Evolutionary conservation across 1,140 invertebrate genomes (phyloP).

Genomic region (Macrosteles quadrilineatus): DNA sequence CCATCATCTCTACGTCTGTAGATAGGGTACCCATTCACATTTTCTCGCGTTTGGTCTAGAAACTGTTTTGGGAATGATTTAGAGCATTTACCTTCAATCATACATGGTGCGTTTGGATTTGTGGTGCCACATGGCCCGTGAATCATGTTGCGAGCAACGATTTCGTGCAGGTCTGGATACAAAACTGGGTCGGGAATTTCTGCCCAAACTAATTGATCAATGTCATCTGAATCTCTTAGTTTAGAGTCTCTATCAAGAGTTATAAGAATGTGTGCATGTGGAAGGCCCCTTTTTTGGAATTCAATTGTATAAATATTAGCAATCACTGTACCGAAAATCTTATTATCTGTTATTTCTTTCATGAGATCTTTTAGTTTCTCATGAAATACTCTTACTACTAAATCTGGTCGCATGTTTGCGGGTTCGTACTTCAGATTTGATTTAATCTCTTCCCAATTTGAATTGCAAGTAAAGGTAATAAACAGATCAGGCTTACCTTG

Average conservation of each 20-base stretch:
- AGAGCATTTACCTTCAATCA: constrained; percentile 50
- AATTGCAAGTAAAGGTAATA: no score
- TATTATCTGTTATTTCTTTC: no score
- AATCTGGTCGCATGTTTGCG: no score
- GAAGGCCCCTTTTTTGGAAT: constrained; percentile 51
- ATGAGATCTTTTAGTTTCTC: no score
- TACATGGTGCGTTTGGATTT: constrained; percentile 50
- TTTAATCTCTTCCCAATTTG: no score
- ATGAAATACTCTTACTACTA: no score
- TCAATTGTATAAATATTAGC: constrained; percentile 53
- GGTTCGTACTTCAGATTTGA: no score
- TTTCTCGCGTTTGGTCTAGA: constrained; percentile 40
- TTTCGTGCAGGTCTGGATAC: constrained; percentile 47
- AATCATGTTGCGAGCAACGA: constrained; percentile 54
- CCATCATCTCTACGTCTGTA: constrained; percentile 31
- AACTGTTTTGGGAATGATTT: constrained; percentile 21
- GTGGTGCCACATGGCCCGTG: constrained; percentile 52
- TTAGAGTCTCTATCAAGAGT: constrained; percentile 34
- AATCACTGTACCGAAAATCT: no score
- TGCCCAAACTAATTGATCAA: constrained; percentile 42
- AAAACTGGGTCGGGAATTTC: constrained; percentile 50
- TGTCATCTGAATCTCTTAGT: constrained; percentile 35
- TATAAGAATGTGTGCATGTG: constrained; percentile 47
- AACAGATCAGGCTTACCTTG: no score
- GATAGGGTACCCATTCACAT: constrained; percentile 33